Evolutionary conservation across 2,888 invertebrate genomes (phyloP).

Genomic region (Pachymerium ferrugineum): DNA sequence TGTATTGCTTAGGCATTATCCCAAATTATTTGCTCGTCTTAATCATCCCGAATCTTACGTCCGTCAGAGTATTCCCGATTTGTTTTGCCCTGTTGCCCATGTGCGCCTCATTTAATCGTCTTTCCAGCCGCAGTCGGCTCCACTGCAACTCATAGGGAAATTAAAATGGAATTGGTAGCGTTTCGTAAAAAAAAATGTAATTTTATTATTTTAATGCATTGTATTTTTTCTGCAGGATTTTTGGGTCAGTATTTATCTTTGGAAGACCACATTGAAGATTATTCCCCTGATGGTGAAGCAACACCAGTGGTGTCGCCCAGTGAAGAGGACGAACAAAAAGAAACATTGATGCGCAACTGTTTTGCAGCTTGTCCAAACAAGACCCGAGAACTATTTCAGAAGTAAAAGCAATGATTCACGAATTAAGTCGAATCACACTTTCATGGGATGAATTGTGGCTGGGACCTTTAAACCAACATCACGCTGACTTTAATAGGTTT

Average conservation of each 20-base stretch:
- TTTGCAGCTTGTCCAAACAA: slow-evolving; percentile 78
- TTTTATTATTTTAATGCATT: too few relatives aligned
- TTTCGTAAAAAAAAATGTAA: too few relatives aligned
- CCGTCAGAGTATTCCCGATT: slow-evolving; percentile 67
- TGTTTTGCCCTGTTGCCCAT: slow-evolving; percentile 82
- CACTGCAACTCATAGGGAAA: slow-evolving; percentile 33
- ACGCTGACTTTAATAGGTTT: slow-evolving; percentile 45
- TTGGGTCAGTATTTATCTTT: slow-evolving; percentile 46
- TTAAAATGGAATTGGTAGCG: too few relatives aligned
- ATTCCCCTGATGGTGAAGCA: slow-evolving; percentile 35
- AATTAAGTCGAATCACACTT: slow-evolving; percentile 84
- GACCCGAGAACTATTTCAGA: slow-evolving; percentile 80
- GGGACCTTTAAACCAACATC: slow-evolving; percentile 81
- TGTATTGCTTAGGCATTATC: slow-evolving; percentile 69
- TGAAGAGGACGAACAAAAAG: slow-evolving; percentile 43
- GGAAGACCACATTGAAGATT: slow-evolving; percentile 47
- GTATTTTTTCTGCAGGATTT: slow-evolving; percentile 41
- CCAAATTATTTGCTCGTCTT: slow-evolving; percentile 91
- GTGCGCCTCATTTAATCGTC: slow-evolving; percentile 86
- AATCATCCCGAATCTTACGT: slow-evolving; percentile 94
- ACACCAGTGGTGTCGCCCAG: slow-evolving; percentile 44
- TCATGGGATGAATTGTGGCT: slow-evolving; percentile 92
- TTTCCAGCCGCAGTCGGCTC: slow-evolving; percentile 87
- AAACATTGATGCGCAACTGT: slow-evolving; percentile 66
- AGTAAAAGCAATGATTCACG: slow-evolving; percentile 82